Base-by-base conservation (phyloP, 2,797 vertebrate genomes). In the Monodelphis domestica region DNA sequence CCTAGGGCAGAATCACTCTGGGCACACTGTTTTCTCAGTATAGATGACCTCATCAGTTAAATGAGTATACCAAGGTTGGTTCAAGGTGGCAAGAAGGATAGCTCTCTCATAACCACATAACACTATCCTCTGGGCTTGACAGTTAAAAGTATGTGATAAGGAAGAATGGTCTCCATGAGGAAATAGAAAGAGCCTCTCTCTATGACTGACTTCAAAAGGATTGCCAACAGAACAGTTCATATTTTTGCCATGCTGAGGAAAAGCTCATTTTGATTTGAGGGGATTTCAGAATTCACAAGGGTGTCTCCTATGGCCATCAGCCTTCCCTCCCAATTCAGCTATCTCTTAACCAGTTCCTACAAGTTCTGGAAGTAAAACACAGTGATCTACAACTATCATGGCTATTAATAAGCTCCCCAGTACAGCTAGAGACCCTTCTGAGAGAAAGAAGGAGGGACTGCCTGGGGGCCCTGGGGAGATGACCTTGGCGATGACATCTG, bases 401-500 rank as follows among this genome's bases (percentile, higher is more conserved):
- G 56, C 89, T 96, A 54, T 92, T 91, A 93, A 87, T 51, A n/a
- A 89, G 33, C 88, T 87, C 90, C 92, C 29, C 45, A 38, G 84
- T 90, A 96, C 5, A 84, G 1, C 54, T 93, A 54, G 51, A 53
- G 57, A 12, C 90, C 88, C 52, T 78, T 87, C 91, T 87, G 93
- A 91, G 52, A 87, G 45, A 91, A 70, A n/a, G 91, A 92, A 2
- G 56, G 33, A 89, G 10, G 88, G 12, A 93, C 53, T 45, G 14
- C 38, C 91, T 89, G 92, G 94, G 91, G 1, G 63, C 21, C 78
- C 57, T 70, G 12, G 53, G 57, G 63, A 96, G 88, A 91, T 98
- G 98, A 99, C 99, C 99, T 99, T 99, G 92, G 99, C 99, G 63
- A 99, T 99, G 96, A 99, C 99, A 98, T 99, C 99, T 0, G 99